Evolutionary conservation across 2,797 vertebrate genomes (phyloP), one percentile per base, ranked within the genome.

Genomic region (Todus mexicanus): DNA sequence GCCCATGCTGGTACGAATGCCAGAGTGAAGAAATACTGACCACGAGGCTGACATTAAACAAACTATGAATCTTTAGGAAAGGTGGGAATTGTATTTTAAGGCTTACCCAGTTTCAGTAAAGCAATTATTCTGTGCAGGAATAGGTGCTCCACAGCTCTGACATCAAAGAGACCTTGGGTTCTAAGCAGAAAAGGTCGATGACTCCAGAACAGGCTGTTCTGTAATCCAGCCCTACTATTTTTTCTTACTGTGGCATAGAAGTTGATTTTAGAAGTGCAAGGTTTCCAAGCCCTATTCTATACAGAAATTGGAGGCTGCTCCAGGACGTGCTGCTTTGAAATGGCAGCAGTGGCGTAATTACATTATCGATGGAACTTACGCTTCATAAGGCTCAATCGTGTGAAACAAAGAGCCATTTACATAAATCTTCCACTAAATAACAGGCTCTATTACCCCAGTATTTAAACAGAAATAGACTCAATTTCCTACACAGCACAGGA

Each of bases 341-440:
- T 61, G 93, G 89, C 73, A 93, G 43, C 16, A 56, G 83, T 69
- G 84, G 61, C 91, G 69, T 90, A 92, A 95, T 85, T 80, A 54
- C 93, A 87, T 92, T 82, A 89, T 87, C 68, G 64, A 89, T 74
- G 56, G 89, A 85, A 92, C 69, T 86, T 80, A 75, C 63, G 38
- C 59, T 83, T 76, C 27, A 79, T 6, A 37, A 93, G 92, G 84
- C 82, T 95, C 96, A 96, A 76, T 86, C 42, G 82, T 87, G 89
- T 85, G 93, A 96, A 92, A 92, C 90, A 92, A 65, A 82, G 91
- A 94, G 54, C 82, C 61, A 91, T 83, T 96, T 90, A 91, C 57
- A 90, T 90, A 94, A 92, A 93, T 94, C 87, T 89, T 89, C 31
- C 71, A 59, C 94, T 93, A 91, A 92, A 94, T 26, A 96, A 84